Base-by-base conservation (phyloP, 1,140 invertebrate species). In the Mycetomoellerius zeteki region DNA sequence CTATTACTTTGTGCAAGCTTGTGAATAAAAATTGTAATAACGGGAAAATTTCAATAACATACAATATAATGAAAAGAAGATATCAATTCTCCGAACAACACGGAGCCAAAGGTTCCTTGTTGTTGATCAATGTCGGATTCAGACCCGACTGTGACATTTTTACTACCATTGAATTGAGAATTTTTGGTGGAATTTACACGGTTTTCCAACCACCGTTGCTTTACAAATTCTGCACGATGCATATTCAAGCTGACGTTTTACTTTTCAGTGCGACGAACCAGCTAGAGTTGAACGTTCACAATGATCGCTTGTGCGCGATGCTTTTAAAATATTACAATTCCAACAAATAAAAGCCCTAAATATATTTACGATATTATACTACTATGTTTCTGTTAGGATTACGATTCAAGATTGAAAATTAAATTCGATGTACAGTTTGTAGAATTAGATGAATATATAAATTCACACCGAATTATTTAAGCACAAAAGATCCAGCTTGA, bases 321-420 rank as follows among this genome's bases (percentile, higher is more conserved):
- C 67, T 19, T 47, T 62, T 33, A 72, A 71, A 8, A 27, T 86
- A 86, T 62, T 86, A 30, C 56, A 69, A 80, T 50, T 43, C 8
- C 8, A 43, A 43, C 10, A 43, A 43, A 43, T 43, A 3, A 43
- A 43, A 43, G 37, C 10, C 8, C 37, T 12, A 43, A 43, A 43
- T 43, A 43, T 43, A 43, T 0, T 43, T 10, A 43, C 2, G 37
- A 43, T 43, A 43, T 43, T 43, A 30, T 30, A 43, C 10, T 43
- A 43, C 8, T 43, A 43, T 43, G 2, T 10, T 43, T 43, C 10
- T 10, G 37, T 10, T 43, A 43, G 2, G 2, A 43, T 43, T 10
- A 43, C 37, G 8, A 43, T 43, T 43, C 37, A 43, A 8, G 37
- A 43, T 43, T 43, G 37, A 43, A 43, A 43, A 10, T 43, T 10